phyloP scores from a whole-genome alignment of 2,888 invertebrate species.

The Apantesis nais region DNA sequence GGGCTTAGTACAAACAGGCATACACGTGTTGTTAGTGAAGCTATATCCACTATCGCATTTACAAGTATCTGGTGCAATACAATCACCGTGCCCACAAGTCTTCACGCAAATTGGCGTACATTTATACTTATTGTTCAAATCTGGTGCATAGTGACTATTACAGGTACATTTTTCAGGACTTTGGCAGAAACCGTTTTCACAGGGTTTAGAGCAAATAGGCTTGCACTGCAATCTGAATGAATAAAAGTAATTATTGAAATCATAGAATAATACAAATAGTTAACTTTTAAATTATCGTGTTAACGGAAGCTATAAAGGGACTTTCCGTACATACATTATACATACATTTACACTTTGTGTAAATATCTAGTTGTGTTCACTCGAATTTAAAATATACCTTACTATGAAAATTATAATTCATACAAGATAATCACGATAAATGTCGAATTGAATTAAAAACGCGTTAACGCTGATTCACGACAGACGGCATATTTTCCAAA shows the following conservation, averaged over 20 bases:
- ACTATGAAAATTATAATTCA: background rate
- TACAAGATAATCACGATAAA: background rate
- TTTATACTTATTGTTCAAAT: conserved; percentile 4
- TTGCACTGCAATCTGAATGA: conserved; percentile 17
- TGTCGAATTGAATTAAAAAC: background rate
- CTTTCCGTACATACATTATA: background rate
- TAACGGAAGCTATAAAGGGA: background rate
- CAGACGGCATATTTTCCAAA: background rate
- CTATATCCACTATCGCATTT: conserved; percentile 9
- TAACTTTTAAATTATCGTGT: conserved; percentile 9
- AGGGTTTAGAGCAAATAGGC: conserved; percentile 13
- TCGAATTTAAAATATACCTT: background rate
- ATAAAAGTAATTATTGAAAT: background rate
- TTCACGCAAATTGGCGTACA: conserved; percentile 12
- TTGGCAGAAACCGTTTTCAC: conserved; percentile 14
- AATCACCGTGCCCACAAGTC: conserved; percentile 17
- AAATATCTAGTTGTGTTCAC: background rate
- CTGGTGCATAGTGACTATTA: conserved; percentile 6
- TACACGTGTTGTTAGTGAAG: conserved; percentile 6
- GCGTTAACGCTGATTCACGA: too few species aligned
- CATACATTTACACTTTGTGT: background rate
- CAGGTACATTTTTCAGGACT: conserved; percentile 16
- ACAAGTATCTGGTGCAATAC: conserved; percentile 21
- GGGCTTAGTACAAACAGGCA: conserved; percentile 16
- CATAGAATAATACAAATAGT: background rate